Evolutionary conservation across 2,113 vertebrate genomes (phyloP).

Genomic region (Apodemus sylvaticus): DNA sequence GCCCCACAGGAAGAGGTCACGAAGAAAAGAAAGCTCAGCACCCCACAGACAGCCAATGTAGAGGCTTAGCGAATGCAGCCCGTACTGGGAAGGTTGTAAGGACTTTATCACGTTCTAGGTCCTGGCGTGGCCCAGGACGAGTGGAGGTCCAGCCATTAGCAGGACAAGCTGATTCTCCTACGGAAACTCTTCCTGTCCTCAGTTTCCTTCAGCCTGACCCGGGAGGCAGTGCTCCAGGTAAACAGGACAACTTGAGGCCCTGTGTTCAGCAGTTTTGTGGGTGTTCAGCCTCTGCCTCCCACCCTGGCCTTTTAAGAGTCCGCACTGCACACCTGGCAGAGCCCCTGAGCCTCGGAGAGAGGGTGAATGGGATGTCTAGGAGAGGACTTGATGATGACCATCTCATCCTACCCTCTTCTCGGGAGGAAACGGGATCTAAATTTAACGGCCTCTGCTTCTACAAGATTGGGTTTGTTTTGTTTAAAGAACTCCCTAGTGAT

Average conservation of each 20-base stretch:
- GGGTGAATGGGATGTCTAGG: accelerated
- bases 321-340: neutral
- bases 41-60: neutral
- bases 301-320: neutral
- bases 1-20: neutral
- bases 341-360: neutral
- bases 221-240: no score
- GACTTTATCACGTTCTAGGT: neutral
- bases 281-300: neutral
- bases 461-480: conserved; percentile 36
- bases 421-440: neutral
- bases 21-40: neutral
- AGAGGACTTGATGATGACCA: neutral
- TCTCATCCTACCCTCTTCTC: neutral
- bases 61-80: neutral
- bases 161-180: neutral
- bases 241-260: neutral
- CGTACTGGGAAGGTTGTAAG: neutral
- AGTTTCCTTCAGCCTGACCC: neutral
- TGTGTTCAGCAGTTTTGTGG: neutral
- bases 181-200: neutral
- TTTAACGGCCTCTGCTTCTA: neutral
- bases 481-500: conserved; percentile 37
- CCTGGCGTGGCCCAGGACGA: neutral
- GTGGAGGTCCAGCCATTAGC: neutral